A percentile compares a stretch with the other conserved stretches of the same genome.
These are phyloP conservation scores for Amitus sp. DNA, from an alignment of 2,888 invertebrate species.

Conservation along the genomic window DNA sequence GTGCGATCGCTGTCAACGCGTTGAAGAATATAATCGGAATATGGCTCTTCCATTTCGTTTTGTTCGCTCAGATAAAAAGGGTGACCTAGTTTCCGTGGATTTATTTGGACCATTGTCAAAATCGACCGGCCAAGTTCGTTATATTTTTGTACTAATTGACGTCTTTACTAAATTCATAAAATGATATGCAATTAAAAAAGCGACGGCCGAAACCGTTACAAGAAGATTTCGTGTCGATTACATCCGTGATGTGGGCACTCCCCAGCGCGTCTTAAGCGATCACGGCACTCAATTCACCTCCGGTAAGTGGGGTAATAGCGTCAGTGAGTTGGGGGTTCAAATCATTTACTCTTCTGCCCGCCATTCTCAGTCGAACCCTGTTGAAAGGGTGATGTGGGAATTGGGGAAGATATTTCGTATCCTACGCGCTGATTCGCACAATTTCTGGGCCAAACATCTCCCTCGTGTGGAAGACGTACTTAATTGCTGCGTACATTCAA, in stretches of 20 bases:
- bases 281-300: slow-evolving; percentile 12
- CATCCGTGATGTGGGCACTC: neutral
- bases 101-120: neutral
- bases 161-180: too few relatives aligned
- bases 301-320: neutral
- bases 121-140: slow-evolving; percentile 34
- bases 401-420: neutral
- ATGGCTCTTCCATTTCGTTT: neutral
- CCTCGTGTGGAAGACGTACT: neutral
- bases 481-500: slow-evolving; percentile 4
- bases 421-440: neutral
- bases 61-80: neutral
- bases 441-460: neutral
- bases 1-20: neutral
- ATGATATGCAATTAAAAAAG: slow-evolving; percentile 1
- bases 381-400: slow-evolving; percentile 1
- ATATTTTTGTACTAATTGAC: slow-evolving; percentile 36
- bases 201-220: neutral
- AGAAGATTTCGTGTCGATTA: neutral
- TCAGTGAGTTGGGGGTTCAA: neutral
- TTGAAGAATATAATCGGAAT: neutral
- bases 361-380: slow-evolving; percentile 6
- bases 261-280: neutral
- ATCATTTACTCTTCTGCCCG: slow-evolving; percentile 1
- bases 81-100: neutral